These are phyloP conservation scores for Zygaena filipendulae DNA, from an alignment of 2,888 invertebrate species.

Conservation along the genomic window DNA sequence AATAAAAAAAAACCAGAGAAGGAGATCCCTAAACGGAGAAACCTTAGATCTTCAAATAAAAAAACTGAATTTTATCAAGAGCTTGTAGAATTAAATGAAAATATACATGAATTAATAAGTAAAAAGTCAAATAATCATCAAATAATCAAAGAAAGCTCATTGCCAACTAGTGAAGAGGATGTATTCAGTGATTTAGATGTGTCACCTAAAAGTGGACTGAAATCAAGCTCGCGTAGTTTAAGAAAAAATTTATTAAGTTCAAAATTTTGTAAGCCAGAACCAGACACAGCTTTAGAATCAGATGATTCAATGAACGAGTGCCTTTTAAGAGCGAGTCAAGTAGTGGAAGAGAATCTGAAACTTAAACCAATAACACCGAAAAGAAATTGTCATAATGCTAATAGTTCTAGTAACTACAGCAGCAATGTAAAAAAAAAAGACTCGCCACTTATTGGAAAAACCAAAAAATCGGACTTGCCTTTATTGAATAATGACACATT, in stretches of 20 bases:
- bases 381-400: conserved; percentile 24
- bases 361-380: conserved; percentile 27
- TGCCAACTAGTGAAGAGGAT: conserved; percentile 48
- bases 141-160: conserved; percentile 23
- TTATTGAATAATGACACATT: conserved; percentile 54
- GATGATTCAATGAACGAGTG: conserved; percentile 65
- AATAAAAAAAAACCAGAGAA: conserved; percentile 38
- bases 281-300: conserved; percentile 49
- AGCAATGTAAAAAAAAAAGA: conserved; percentile 49
- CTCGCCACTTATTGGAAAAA: conserved; percentile 33
- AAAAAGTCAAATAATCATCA: conserved; percentile 26
- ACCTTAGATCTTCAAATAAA: conserved; percentile 33
- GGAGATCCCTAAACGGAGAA: conserved; percentile 36
- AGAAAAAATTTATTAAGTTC: conserved; percentile 55
- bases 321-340: conserved; percentile 54
- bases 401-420: conserved; percentile 21
- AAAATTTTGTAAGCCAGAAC: conserved; percentile 44
- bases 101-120: conserved; percentile 41
- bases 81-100: conserved; percentile 51
- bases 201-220: conserved; percentile 42
- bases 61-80: conserved; percentile 50
- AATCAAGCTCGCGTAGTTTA: conserved; percentile 35
- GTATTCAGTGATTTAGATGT: conserved; percentile 42
- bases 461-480: conserved; percentile 35
- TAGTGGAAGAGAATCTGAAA: conserved; percentile 49